Evolutionary conservation across 2,113 vertebrate species (phyloP).

Genomic region (Marmota flaviventris): DNA sequence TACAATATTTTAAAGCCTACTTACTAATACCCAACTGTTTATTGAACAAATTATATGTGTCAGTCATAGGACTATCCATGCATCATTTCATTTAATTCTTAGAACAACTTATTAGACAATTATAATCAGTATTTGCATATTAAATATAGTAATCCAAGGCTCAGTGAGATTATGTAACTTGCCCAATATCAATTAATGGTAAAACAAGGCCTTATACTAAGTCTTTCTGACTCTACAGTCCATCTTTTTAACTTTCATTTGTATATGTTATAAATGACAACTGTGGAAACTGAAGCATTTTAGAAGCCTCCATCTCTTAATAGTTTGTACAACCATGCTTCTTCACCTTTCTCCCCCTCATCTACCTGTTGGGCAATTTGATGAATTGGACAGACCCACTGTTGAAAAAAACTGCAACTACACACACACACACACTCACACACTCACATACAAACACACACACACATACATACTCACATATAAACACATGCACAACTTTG

Average conservation of each 20-base stretch:
- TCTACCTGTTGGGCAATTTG: not conserved
- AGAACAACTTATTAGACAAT: not conserved
- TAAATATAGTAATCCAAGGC: not conserved
- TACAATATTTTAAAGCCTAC: not conserved
- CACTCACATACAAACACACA: not conserved
- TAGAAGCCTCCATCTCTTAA: not conserved
- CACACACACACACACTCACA: not conserved
- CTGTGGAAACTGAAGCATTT: not conserved
- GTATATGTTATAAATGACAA: not conserved
- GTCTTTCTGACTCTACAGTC: not conserved
- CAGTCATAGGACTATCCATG: not conserved
- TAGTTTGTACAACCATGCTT: not conserved
- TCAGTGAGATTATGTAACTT: not conserved
- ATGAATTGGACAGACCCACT: not conserved
- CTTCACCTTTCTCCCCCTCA: not conserved
- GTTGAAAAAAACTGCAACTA: not conserved
- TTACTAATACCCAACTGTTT: not conserved
- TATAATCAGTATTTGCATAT: not conserved
- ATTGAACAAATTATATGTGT: not conserved
- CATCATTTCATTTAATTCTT: constrained; percentile 23
- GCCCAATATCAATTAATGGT: not conserved
- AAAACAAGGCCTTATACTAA: not conserved
- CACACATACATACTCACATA: not conserved
- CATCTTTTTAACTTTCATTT: not conserved
- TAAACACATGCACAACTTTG: too few relatives aligned